Percentiles rank a stretch among this genome's conserved stretches.
Evolutionary conservation across 2,797 vertebrate species (phyloP).

Genomic region (Melanotaenia pygmaea): DNA sequence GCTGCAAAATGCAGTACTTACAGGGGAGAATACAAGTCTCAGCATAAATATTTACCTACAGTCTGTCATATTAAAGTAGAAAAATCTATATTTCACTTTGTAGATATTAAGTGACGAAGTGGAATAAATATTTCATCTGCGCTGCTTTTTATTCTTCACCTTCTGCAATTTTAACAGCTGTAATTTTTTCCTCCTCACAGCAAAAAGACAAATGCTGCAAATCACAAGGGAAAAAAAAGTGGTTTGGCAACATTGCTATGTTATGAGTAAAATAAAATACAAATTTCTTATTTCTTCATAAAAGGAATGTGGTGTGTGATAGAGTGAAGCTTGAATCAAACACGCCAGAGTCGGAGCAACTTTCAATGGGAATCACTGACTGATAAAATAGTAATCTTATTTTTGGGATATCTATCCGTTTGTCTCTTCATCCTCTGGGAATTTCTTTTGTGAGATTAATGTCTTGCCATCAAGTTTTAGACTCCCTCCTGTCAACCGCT

Average conservation of each 20-base stretch:
- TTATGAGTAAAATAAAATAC: neutral
- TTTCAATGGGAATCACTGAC: constrained; percentile 6
- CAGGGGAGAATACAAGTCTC: neutral
- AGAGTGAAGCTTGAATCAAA: neutral
- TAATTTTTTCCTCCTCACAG: neutral
- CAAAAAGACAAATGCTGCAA: neutral
- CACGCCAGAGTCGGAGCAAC: neutral
- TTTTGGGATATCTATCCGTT: constrained; percentile 54
- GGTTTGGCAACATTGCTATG: neutral
- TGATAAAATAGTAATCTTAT: constrained; percentile 35
- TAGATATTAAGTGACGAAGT: neutral
- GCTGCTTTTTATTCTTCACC: neutral
- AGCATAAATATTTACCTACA: constrained; percentile 1
- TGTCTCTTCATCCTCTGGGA: constrained; percentile 53
- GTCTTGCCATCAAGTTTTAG: constrained; percentile 60
- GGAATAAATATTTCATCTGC: neutral
- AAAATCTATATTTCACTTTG: neutral
- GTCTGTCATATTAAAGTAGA: neutral
- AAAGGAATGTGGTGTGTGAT: neutral
- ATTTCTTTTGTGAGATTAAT: constrained; percentile 62
- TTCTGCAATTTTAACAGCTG: neutral
- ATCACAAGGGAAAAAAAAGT: neutral
- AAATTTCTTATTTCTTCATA: neutral
- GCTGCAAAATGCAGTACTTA: neutral
- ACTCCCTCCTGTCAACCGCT: constrained; percentile 69